These are phyloP conservation scores for Holotrichia oblita DNA, from an alignment of 1,140 invertebrate species.

Conservation along the genomic window DNA sequence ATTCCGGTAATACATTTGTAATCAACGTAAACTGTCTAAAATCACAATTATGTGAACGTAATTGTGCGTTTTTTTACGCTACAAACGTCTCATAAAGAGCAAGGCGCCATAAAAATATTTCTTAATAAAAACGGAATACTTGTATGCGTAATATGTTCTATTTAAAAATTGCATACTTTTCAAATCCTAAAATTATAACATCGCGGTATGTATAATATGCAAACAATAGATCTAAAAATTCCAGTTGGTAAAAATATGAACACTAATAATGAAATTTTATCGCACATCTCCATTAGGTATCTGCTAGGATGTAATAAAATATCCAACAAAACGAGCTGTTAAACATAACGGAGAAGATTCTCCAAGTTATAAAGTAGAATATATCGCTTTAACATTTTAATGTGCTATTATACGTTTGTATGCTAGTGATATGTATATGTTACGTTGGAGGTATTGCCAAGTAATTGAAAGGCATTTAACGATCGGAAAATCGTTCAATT, in stretches of 20 bases:
- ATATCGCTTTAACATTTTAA: neutral
- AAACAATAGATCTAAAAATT: conserved; percentile 13
- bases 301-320: neutral
- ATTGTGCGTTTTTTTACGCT: neutral
- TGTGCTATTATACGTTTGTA: neutral
- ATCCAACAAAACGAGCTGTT: conserved; percentile 16
- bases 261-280: conserved; percentile 14
- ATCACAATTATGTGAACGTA: neutral
- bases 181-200: neutral
- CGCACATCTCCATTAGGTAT: conserved; percentile 1
- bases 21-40: neutral
- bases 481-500: conserved; percentile 10
- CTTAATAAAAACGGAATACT: neutral
- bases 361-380: neutral
- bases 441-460: neutral
- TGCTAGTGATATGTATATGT: neutral
- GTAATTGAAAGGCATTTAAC: neutral
- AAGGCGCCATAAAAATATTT: neutral
- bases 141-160: neutral
- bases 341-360: conserved; percentile 2
- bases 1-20: neutral
- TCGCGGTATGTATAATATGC: neutral
- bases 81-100: neutral
- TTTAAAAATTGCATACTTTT: neutral
- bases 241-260: conserved; percentile 4